phyloP scores from a whole-genome alignment of 2,888 invertebrate species.

The Apotomis turbidana region DNA sequence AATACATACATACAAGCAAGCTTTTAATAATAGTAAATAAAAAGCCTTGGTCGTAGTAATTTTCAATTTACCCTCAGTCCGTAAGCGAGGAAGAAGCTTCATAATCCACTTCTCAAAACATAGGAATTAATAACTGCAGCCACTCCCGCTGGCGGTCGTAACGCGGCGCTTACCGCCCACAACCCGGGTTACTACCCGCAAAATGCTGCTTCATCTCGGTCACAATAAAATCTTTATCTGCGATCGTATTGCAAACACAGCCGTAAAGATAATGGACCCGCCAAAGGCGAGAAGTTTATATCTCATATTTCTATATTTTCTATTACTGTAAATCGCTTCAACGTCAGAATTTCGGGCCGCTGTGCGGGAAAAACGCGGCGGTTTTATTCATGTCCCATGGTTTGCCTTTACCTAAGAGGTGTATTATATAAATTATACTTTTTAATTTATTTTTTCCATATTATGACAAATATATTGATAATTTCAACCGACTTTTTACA shows the following conservation, averaged over 20 bases:
- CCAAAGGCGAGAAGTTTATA: constrained; percentile 41
- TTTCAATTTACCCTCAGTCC: no score
- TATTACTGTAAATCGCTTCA: constrained; percentile 42
- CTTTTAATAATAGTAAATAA: no score
- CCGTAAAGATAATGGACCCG: constrained; percentile 41
- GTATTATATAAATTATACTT: background rate
- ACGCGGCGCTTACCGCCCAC: constrained; percentile 24
- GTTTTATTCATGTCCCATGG: background rate
- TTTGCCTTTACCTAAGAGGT: background rate
- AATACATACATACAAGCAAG: no score
- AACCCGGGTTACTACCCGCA: constrained; percentile 26
- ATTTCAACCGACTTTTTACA: no score
- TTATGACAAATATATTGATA: no score
- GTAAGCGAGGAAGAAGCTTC: no score
- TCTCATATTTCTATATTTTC: constrained; percentile 43
- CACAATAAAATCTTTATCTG: constrained; percentile 40
- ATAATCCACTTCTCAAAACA: background rate
- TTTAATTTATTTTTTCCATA: background rate
- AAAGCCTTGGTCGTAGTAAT: no score
- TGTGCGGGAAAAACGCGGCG: background rate
- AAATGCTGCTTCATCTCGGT: constrained; percentile 34
- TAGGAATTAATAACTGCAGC: constrained; percentile 9
- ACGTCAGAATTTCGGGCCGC: constrained; percentile 28
- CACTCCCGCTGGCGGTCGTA: constrained; percentile 2
- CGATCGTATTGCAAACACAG: constrained; percentile 36